Conservation (phyloP, 2,888 invertebrate species). For the Drosophila borborema region DNA sequence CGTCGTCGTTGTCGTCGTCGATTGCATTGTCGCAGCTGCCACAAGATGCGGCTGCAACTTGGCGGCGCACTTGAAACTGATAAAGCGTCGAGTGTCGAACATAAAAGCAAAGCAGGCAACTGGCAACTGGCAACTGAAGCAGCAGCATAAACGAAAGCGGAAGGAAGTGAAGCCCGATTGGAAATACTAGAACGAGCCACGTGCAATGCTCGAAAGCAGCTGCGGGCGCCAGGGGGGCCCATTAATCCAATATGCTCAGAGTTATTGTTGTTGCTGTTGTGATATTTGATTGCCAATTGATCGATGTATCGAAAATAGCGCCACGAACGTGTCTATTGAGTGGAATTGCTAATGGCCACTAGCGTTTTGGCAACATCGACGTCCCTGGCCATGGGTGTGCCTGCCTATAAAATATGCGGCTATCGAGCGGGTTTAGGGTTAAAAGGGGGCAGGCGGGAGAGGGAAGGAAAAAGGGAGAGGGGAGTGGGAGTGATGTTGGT, state of each 20-base stretch:
- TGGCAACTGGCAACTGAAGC: conserved; percentile 28
- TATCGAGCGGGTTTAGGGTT: neutral
- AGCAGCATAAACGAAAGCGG: conserved; percentile 25
- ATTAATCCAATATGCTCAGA: conserved; percentile 44
- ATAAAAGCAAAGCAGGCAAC: conserved; percentile 34
- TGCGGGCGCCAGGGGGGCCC: conserved; percentile 17
- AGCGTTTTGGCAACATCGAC: conserved; percentile 36
- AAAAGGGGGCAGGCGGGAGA: too few species aligned
- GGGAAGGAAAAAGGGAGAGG: neutral
- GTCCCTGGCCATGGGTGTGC: conserved; percentile 22
- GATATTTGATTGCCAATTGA: conserved; percentile 69
- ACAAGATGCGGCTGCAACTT: conserved; percentile 17
- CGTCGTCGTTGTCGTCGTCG: neutral
- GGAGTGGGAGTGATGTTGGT: neutral
- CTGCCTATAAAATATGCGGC: neutral
- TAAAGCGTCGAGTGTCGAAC: conserved; percentile 38
- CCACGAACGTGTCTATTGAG: conserved; percentile 41
- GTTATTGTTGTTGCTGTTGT: conserved; percentile 18
- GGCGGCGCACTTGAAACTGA: conserved; percentile 70
- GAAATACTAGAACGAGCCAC: conserved; percentile 10
- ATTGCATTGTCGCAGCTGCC: conserved; percentile 48
- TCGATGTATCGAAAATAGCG: conserved; percentile 72
- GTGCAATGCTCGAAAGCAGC: conserved; percentile 25
- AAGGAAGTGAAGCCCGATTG: conserved; percentile 15
- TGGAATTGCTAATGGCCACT: conserved; percentile 41